Conservation (phyloP, 2,888 invertebrate genomes). For the Sphinx pinastri region DNA sequence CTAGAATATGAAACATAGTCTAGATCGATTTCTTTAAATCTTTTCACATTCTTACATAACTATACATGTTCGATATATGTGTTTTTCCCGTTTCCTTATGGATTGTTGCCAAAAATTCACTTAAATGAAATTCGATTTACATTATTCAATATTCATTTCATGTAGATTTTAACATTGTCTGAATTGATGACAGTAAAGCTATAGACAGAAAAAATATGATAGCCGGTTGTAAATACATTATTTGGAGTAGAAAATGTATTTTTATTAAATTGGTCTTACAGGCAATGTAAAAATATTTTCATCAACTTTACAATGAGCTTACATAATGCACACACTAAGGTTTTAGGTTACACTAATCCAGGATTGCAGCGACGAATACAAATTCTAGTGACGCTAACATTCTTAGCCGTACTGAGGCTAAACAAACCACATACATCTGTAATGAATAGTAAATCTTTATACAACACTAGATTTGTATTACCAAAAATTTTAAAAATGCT, state of each 20-base stretch:
- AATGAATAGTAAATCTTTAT: too few relatives aligned
- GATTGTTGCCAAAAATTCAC: background rate
- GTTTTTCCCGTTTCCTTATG: background rate
- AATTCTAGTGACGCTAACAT: background rate
- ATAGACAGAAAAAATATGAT: too few relatives aligned
- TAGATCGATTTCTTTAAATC: conserved; percentile 31
- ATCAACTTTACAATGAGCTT: too few relatives aligned
- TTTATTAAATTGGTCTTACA: too few relatives aligned
- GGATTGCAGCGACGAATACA: background rate
- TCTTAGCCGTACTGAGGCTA: background rate
- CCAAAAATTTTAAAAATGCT: too few relatives aligned
- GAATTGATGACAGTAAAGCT: too few relatives aligned
- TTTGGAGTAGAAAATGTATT: too few relatives aligned
- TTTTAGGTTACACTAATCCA: background rate
- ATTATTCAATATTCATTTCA: background rate
- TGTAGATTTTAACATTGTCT: background rate
- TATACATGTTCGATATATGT: background rate
- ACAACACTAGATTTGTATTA: too few relatives aligned
- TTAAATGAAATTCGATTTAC: background rate
- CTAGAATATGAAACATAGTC: conserved; percentile 41
- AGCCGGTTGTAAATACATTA: too few relatives aligned
- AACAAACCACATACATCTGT: background rate
- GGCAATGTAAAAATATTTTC: too few relatives aligned
- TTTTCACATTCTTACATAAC: conserved; percentile 22
- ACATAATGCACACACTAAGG: too few relatives aligned